Evolutionary conservation across 2,888 invertebrate genomes (phyloP).

Genomic region (Pristionchus japonicus): DNA sequence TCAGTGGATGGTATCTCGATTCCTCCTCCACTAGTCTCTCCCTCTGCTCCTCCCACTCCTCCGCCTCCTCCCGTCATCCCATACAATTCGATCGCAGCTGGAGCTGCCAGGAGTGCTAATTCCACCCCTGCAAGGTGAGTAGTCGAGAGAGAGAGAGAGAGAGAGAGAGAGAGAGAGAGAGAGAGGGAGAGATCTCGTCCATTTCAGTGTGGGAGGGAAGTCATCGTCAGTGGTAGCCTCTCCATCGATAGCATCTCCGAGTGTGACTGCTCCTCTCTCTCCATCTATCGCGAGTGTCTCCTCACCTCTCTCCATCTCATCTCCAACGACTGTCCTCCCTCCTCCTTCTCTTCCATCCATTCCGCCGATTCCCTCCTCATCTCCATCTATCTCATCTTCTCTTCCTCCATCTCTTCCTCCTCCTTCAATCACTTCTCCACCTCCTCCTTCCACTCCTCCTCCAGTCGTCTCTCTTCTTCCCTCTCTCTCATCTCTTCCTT

Average conservation of each 20-base stretch:
- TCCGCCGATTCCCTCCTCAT: no score
- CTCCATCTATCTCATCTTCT: not conserved
- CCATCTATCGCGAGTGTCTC: conserved; percentile 32
- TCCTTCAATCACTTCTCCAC: not conserved
- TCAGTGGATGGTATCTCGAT: not conserved
- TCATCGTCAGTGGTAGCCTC: not conserved
- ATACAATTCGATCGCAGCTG: conserved; percentile 71
- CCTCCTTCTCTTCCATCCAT: not conserved
- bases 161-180: not conserved
- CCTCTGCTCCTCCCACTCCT: conserved; percentile 76
- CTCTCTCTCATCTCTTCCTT: not conserved
- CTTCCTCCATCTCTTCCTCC: not conserved
- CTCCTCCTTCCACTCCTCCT: conserved; percentile 13
- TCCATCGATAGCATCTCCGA: not conserved
- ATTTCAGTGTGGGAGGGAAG: conserved; percentile 16
- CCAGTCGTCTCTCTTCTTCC: not conserved
- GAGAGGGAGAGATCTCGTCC: not conserved
- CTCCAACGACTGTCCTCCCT: not conserved
- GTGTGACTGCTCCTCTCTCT: conserved; percentile 12
- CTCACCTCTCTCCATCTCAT: not conserved
- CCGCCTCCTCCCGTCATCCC: conserved; percentile 70
- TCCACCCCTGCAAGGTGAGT: conserved; percentile 25
- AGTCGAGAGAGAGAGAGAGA: not conserved
- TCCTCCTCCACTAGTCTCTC: conserved; percentile 55
- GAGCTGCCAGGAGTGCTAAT: not conserved